Conservation (phyloP, 2,888 invertebrate species). For the Protonemura montana region DNA sequence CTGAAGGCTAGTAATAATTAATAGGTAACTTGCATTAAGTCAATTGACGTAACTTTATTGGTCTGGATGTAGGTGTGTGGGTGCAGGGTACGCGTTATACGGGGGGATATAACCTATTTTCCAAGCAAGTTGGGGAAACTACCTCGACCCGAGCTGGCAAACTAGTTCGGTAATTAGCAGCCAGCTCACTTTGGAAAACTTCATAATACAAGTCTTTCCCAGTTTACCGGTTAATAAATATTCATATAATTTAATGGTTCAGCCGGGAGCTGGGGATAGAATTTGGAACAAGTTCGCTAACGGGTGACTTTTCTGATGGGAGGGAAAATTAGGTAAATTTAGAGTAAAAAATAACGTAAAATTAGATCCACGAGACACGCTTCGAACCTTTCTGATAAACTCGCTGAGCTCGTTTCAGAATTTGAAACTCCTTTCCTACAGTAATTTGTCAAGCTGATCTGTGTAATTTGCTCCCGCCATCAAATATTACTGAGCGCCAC, state of each 20-base stretch:
- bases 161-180: constrained; percentile 7
- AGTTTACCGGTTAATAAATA: not conserved
- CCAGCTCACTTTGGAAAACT: not conserved
- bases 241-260: constrained; percentile 18
- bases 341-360: not conserved
- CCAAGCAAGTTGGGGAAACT: not conserved
- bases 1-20: not conserved
- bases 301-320: not conserved
- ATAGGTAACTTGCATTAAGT: not conserved
- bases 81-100: not conserved
- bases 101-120: not conserved
- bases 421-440: not conserved
- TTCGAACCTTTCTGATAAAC: not conserved
- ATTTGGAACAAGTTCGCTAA: constrained; percentile 1
- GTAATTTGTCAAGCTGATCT: not conserved
- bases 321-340: not conserved
- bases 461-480: not conserved
- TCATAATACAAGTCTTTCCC: constrained; percentile 26
- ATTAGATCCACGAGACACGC: not conserved
- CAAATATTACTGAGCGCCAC: not conserved
- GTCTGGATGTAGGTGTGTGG: not conserved
- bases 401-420: not conserved
- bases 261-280: not conserved
- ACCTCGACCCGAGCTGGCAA: not conserved
- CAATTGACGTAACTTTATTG: constrained; percentile 12